These are phyloP conservation scores for Sthenelais limicola DNA, from an alignment of 2,888 invertebrate species.

Conservation along the genomic window DNA sequence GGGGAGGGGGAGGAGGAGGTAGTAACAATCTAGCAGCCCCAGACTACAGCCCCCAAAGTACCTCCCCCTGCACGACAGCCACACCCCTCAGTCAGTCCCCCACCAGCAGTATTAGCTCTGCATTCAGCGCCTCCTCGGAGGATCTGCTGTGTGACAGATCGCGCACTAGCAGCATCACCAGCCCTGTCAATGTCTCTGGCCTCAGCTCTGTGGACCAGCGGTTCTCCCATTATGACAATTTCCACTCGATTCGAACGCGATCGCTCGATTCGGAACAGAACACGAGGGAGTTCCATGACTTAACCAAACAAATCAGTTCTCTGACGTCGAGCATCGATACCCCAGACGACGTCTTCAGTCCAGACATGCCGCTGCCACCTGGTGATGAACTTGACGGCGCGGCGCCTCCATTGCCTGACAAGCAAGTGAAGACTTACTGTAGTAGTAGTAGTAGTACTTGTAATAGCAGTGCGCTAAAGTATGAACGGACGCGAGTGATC, in stretches of 20 bases:
- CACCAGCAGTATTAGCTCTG: constrained; percentile 89
- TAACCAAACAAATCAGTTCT: constrained; percentile 23
- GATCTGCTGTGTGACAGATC: constrained; percentile 50
- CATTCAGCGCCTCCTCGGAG: constrained; percentile 83
- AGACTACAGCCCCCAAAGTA: not conserved
- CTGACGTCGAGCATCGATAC: constrained; percentile 33
- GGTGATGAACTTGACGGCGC: not conserved
- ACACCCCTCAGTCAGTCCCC: constrained; percentile 70
- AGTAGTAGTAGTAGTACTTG: not conserved
- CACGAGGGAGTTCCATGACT: constrained; percentile 19
- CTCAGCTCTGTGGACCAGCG: not conserved
- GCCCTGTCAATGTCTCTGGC: not conserved
- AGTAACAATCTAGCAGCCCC: constrained; percentile 13
- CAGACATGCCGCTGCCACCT: not conserved
- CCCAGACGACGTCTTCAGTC: constrained; percentile 18
- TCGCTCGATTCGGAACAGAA: constrained; percentile 9
- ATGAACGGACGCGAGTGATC: constrained; percentile 73
- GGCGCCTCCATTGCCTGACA: constrained; percentile 41
- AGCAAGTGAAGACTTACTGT: not conserved
- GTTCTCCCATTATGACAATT: constrained; percentile 45
- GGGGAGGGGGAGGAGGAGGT: not conserved
- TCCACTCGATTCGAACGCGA: not conserved
- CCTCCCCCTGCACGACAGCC: constrained; percentile 3
- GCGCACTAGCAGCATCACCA: constrained; percentile 23
- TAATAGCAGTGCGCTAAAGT: too few species aligned